A percentile compares a stretch with the other conserved stretches of the same genome.
phyloP scores from a whole-genome alignment of 1,140 invertebrate genomes.

The Oscheius sp. region DNA sequence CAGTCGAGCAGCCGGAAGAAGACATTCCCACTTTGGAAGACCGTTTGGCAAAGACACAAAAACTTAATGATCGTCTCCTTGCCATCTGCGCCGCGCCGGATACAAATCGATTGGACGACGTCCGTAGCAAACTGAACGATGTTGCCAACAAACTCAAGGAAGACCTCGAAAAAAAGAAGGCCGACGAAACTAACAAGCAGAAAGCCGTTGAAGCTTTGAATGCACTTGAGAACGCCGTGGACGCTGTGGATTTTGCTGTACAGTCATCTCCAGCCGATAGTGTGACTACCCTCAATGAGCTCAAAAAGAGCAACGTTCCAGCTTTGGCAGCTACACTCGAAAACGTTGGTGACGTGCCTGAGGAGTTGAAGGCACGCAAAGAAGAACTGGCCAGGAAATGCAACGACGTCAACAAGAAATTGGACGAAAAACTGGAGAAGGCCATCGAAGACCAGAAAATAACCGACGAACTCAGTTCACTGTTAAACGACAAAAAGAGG shows the following conservation, averaged over 20 bases:
- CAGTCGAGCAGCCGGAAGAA: neutral
- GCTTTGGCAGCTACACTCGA: neutral
- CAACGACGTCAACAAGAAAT: neutral
- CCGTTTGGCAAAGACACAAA: neutral
- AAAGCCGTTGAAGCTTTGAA: neutral
- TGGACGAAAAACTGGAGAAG: neutral
- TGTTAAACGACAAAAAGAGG: neutral
- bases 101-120: neutral
- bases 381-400: neutral
- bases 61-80: neutral
- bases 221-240: slow-evolving; percentile 6
- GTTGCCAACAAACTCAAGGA: neutral
- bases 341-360: neutral
- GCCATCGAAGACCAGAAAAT: neutral
- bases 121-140: slow-evolving; percentile 19
- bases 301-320: neutral
- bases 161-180: slow-evolving; percentile 9
- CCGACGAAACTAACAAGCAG: slow-evolving; percentile 4
- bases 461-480: neutral
- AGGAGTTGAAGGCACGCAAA: neutral
- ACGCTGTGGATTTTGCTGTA: neutral
- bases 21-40: slow-evolving; percentile 3
- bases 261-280: neutral
- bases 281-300: neutral
- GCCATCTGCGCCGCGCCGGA: neutral